Evolutionary conservation across 2,888 invertebrate genomes (phyloP), one percentile per base, ranked within the genome.

Genomic region (Chloroclysta siterata): DNA sequence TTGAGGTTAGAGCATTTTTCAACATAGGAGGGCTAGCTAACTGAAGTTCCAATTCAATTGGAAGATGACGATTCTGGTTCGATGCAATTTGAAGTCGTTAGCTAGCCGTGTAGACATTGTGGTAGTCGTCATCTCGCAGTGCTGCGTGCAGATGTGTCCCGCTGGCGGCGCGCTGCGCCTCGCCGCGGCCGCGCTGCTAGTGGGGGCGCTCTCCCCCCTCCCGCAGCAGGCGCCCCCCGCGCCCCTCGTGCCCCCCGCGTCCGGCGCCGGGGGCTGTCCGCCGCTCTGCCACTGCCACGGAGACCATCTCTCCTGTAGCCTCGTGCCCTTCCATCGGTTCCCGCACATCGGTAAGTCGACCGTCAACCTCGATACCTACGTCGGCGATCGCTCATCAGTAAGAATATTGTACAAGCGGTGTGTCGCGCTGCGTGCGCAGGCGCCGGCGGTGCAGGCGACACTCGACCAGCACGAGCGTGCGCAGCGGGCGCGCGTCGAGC

Each of bases 381-480:
- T n/a, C n/a, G n/a, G n/a, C n/a, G n/a, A n/a, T n/a, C n/a, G n/a
- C n/a, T n/a, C n/a, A n/a, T n/a, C n/a, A n/a, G n/a, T n/a, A n/a
- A n/a, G n/a, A n/a, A n/a, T n/a, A n/a, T n/a, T n/a, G n/a, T n/a
- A n/a, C n/a, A n/a, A n/a, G n/a, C n/a, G n/a, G n/a, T n/a, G n/a
- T n/a, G n/a, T n/a, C n/a, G 95, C 69, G 96, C 95, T 79, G 94
- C 94, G 63, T 95, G 95, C 36, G 95, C 95, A 63, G 97, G 94
- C 82, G 94, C 94, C 54, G 72, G 72, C 66, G n/a, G 82, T 95
- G 95, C 76, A 97, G 94, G 75, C 94, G 94, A 87, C 96, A 96
- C 92, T 95, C 96, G 90, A 96, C 95, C 74, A 97, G 91, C 77
- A 96, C 95, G 55, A 97, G 94, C 59, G 96, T 96, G 83, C 96